phyloP scores from a whole-genome alignment of 2,888 invertebrate genomes.

The Lochmaea capreae region DNA sequence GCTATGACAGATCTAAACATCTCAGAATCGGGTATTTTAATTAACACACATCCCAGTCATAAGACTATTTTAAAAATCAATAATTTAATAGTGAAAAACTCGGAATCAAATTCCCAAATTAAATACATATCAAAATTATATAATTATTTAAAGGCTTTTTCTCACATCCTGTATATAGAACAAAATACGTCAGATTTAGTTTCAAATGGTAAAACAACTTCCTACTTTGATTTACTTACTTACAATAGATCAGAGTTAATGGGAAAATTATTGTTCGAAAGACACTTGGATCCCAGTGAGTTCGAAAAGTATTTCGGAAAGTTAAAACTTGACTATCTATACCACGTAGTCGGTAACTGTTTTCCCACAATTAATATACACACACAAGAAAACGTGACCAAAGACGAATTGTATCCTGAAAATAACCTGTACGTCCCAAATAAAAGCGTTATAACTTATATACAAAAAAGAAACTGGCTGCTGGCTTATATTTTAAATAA shows the following conservation, averaged over 20 bases:
- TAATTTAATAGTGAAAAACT: conserved; percentile 63
- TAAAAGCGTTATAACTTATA: conserved; percentile 71
- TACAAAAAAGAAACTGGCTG: conserved; percentile 76
- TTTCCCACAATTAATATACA: conserved; percentile 74
- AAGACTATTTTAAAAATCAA: conserved; percentile 68
- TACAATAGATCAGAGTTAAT: conserved; percentile 72
- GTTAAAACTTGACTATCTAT: conserved; percentile 79
- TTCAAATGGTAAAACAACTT: conserved; percentile 59
- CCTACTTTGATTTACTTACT: conserved; percentile 69
- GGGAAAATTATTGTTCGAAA: conserved; percentile 76
- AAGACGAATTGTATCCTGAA: conserved; percentile 66
- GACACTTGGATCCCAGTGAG: conserved; percentile 74
- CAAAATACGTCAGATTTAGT: conserved; percentile 59
- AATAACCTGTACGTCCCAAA: conserved; percentile 63
- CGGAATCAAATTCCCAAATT: conserved; percentile 41
- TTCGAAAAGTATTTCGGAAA: conserved; percentile 77
- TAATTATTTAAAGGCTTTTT: conserved; percentile 71
- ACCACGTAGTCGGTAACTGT: conserved; percentile 78
- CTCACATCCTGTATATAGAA: conserved; percentile 65
- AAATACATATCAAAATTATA: conserved; percentile 69
- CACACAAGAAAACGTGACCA: conserved; percentile 66
- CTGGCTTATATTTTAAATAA: conserved; percentile 76
- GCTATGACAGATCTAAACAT: conserved; percentile 56
- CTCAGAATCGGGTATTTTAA: conserved; percentile 62
- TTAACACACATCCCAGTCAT: conserved; percentile 68